Percentiles rank a stretch among this genome's conserved stretches.
Conservation (phyloP, 2,113 vertebrate genomes). For the Etheostoma cragini region DNA sequence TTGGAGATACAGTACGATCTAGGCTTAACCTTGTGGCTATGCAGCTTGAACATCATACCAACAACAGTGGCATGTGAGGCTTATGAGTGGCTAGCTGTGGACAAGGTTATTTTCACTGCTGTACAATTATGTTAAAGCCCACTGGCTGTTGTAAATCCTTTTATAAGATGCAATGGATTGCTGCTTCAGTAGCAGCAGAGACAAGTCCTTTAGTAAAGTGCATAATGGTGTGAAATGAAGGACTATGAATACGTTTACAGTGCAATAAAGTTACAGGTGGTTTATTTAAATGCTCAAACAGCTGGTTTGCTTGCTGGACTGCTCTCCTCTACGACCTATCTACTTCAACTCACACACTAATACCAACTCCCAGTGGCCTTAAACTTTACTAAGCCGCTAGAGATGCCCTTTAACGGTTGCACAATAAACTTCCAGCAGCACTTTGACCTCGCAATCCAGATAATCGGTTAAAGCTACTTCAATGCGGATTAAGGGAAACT, state of each 20-base stretch:
- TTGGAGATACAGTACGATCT: conserved; percentile 67
- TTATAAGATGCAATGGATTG: conserved; percentile 24
- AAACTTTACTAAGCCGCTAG: conserved; percentile 15
- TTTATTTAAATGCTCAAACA: conserved; percentile 32
- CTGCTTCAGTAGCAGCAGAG: conserved; percentile 38
- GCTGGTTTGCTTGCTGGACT: conserved; percentile 13
- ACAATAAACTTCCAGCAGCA: conserved; percentile 36
- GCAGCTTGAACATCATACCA: conserved; percentile 23
- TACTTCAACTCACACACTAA: conserved; percentile 15
- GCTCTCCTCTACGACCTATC: not conserved
- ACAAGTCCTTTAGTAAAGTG: conserved; percentile 13
- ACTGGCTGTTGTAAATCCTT: conserved; percentile 5
- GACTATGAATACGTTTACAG: conserved; percentile 45
- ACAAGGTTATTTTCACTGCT: conserved; percentile 12
- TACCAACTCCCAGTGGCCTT: conserved; percentile 23
- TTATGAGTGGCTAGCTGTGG: conserved; percentile 15
- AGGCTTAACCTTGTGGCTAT: conserved; percentile 58
- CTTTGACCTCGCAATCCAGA: conserved; percentile 42
- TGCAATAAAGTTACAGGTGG: conserved; percentile 51
- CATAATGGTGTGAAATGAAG: conserved; percentile 43
- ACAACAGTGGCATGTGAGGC: conserved; percentile 39
- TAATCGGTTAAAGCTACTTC: conserved; percentile 43
- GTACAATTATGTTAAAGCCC: conserved; percentile 37
- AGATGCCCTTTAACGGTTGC: conserved; percentile 35
- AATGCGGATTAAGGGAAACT: conserved; percentile 20